A percentile compares a stretch with the other conserved stretches of the same genome.
phyloP scores from a whole-genome alignment of 2,113 vertebrate genomes.

The Syngnathoides biaculeatus region DNA sequence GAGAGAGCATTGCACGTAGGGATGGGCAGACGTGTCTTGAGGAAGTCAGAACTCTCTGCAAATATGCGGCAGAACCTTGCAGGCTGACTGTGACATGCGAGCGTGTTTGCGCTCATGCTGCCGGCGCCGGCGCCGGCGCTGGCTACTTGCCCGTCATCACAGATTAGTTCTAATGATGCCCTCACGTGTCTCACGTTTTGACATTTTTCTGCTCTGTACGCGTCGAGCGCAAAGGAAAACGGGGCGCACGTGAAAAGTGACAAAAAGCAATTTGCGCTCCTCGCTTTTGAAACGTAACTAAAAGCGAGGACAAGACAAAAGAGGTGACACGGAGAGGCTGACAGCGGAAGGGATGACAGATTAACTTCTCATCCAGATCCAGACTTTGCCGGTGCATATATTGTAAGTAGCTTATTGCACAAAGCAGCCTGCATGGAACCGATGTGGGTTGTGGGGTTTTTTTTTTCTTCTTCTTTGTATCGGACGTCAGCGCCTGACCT shows the following conservation, averaged over 20 bases:
- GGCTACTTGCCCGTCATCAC: constrained; percentile 11
- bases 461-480: constrained; percentile 26
- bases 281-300: background rate
- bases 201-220: constrained; percentile 17
- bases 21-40: background rate
- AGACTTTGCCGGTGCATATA: constrained; percentile 70
- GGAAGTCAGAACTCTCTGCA: background rate
- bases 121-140: background rate
- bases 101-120: background rate
- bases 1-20: background rate
- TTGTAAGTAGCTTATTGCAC: constrained; percentile 74
- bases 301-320: constrained; percentile 9
- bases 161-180: constrained; percentile 49
- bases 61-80: background rate
- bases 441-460: no score
- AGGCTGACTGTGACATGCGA: background rate
- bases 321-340: constrained; percentile 6
- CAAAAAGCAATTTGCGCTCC: background rate
- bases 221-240: background rate
- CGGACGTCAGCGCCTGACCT: constrained; percentile 44
- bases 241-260: background rate
- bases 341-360: constrained; percentile 33
- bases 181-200: constrained; percentile 27
- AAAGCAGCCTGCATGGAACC: constrained; percentile 64
- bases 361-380: constrained; percentile 74